Conservation (phyloP, 2,888 invertebrate genomes). For the Sesamia inferens region DNA sequence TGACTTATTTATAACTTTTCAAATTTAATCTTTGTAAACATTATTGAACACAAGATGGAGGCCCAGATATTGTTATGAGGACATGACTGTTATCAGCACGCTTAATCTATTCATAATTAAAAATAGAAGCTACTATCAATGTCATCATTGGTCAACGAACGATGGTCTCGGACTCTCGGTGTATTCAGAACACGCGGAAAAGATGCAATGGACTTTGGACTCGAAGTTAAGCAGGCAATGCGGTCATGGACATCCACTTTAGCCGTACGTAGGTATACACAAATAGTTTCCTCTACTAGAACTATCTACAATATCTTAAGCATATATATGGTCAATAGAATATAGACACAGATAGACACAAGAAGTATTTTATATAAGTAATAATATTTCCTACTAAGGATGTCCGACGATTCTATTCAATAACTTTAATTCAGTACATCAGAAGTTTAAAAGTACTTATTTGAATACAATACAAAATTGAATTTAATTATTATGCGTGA, state of each 20-base stretch:
- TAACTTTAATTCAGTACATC: too few relatives aligned
- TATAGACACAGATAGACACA: neutral
- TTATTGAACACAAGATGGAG: neutral
- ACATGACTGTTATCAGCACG: neutral
- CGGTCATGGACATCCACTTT: slow-evolving; percentile 40
- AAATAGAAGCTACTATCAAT: neutral
- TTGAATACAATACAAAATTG: too few relatives aligned
- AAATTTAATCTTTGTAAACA: neutral
- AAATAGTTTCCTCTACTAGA: slow-evolving; percentile 6
- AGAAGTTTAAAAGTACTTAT: too few relatives aligned
- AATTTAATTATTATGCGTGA: too few relatives aligned
- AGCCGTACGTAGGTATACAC: neutral
- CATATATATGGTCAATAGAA: neutral
- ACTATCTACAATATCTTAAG: neutral
- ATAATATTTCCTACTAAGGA: too few relatives aligned
- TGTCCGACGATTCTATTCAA: too few relatives aligned
- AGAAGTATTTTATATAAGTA: neutral
- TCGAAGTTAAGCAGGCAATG: slow-evolving; percentile 18
- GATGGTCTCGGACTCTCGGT: slow-evolving; percentile 8
- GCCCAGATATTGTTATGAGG: neutral
- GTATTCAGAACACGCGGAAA: slow-evolving; percentile 35
- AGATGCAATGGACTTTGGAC: slow-evolving; percentile 34
- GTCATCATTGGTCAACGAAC: neutral
- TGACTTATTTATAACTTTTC: neutral
- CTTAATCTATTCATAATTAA: slow-evolving; percentile 1